Base-by-base conservation (phyloP, 2,113 vertebrate genomes). In the Lepus europaeus region DNA sequence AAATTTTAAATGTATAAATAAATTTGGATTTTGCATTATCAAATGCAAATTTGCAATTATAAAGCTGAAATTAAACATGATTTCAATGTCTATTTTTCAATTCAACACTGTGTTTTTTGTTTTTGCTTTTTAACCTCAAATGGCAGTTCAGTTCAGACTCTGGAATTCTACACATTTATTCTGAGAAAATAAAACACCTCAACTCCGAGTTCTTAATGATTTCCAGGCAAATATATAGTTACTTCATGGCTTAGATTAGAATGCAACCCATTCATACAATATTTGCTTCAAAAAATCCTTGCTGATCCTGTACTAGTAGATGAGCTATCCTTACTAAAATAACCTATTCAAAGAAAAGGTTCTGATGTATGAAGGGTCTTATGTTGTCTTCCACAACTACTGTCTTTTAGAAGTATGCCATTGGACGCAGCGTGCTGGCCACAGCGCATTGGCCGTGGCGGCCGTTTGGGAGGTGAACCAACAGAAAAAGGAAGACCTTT, bases 151-250 rank as follows among this genome's bases (percentile, higher is more conserved):
- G 51, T 61, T 74, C 29, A 87, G 31, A 31, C 45, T 79, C 45
- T 74, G 31, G 82, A 80, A 89, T 33, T 86, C 19, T 73, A 31
- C 17, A 63, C 61, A 33, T 84, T 95, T 82, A 76, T 84, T 56
- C 51, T 66, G 27, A 94, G 61, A 45, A 36, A 45, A 96, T 68
- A 93, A 90, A 95, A 90, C 23, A 84, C 36, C 23, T 19, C 27
- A 90, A 61, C 17, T 3, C 66, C 63, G 56, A 89, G 33, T 61
- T 9, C 4, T 23, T 79, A 80, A 36, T 84, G 77, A 90, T 56
- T 87, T 31, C 45, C 36, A 89, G 29, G 63, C 36, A 79, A 59
- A 86, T 64, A 80, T 16, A 69, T 10, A 73, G 29, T 77, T 86
- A 83, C 77, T 81, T 69, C 19, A 70, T 20, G 22, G 72, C 45